These are phyloP conservation scores for Iguana delicatissima DNA, from an alignment of 2,797 vertebrate species.

Conservation along the genomic window DNA sequence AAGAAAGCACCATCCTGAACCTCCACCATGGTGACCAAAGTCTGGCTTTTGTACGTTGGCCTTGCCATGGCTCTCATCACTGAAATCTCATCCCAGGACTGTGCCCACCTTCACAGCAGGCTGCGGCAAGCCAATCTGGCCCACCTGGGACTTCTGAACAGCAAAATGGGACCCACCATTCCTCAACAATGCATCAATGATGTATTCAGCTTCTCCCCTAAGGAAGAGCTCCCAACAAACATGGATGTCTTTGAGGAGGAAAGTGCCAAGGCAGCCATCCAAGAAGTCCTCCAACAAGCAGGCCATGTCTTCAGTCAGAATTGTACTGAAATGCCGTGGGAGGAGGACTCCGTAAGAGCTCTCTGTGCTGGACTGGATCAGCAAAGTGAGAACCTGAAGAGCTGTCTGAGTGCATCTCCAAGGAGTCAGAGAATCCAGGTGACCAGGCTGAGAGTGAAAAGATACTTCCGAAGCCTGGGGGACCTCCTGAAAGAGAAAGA, in stretches of 20 bases:
- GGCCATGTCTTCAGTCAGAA: constrained; percentile 27
- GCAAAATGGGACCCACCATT: constrained; percentile 1
- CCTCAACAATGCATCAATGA: constrained; percentile 14
- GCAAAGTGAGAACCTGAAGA: constrained; percentile 12
- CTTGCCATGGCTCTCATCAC: background rate
- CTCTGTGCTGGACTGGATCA: constrained; percentile 21
- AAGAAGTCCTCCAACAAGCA: constrained; percentile 20
- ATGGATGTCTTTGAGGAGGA: background rate
- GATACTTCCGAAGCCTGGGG: constrained; percentile 24
- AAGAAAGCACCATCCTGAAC: background rate
- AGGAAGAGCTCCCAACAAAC: background rate
- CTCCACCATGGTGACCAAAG: background rate
- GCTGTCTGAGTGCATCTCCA: background rate
- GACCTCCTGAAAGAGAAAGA: constrained; percentile 38
- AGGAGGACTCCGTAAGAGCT: background rate
- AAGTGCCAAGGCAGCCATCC: background rate
- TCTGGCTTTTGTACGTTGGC: background rate
- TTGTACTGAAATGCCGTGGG: background rate
- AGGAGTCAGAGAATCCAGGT: background rate
- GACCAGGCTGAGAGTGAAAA: constrained; percentile 15
- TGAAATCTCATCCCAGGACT: constrained; percentile 11
- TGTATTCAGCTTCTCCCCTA: background rate
- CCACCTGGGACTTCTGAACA: background rate
- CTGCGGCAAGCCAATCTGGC: background rate
- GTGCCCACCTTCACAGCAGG: background rate